A percentile compares a stretch with the other conserved stretches of the same genome.
Conservation (phyloP, 1,140 invertebrate genomes). For the Ceratina calcarata region DNA sequence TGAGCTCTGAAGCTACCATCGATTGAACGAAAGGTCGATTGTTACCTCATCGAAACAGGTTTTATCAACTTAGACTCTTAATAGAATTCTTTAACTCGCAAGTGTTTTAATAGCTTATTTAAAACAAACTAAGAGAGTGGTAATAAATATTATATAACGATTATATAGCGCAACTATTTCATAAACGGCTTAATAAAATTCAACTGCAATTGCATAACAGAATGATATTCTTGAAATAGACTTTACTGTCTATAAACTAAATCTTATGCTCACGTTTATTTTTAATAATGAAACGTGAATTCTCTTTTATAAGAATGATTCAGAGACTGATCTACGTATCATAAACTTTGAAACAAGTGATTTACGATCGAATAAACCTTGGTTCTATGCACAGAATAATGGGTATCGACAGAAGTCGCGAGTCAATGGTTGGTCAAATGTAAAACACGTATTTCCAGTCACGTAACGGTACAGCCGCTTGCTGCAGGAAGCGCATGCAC, state of each 20-base stretch:
- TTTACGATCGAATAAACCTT: not conserved
- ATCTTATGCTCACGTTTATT: too few relatives aligned
- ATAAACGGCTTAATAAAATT: too few relatives aligned
- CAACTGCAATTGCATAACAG: too few relatives aligned
- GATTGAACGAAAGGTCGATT: not conserved
- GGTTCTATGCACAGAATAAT: not conserved
- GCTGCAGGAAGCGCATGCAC: conserved; percentile 44
- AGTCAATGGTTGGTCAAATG: not conserved
- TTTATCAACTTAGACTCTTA: not conserved
- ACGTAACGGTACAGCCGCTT: conserved; percentile 52
- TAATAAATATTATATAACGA: too few relatives aligned
- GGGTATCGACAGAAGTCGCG: conserved; percentile 4
- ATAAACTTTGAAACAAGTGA: not conserved
- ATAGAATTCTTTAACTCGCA: not conserved
- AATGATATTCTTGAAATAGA: too few relatives aligned
- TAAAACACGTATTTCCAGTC: conserved; percentile 39
- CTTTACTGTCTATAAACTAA: too few relatives aligned
- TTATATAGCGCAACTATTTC: too few relatives aligned
- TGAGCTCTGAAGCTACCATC: not conserved
- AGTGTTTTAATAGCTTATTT: too few relatives aligned
- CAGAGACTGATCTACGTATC: too few relatives aligned
- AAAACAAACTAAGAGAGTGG: too few relatives aligned
- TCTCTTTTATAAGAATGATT: too few relatives aligned
- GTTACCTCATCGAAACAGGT: not conserved
- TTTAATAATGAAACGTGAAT: too few relatives aligned